Evolutionary conservation across 1,140 invertebrate species (phyloP).

Genomic region (Antheraea mylitta): DNA sequence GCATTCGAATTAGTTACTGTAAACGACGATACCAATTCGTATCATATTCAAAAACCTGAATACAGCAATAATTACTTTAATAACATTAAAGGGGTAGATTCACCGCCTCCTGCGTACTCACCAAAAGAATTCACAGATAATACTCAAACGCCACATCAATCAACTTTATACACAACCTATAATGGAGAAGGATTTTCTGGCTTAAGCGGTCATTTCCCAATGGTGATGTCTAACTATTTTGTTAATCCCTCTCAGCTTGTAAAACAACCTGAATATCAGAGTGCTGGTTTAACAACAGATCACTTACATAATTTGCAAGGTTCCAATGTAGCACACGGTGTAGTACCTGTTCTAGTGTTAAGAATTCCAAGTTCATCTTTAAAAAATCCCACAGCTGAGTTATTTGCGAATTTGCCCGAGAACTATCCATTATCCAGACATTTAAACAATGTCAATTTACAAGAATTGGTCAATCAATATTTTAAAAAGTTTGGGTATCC

Average conservation of each 20-base stretch:
- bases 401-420: conserved; percentile 79
- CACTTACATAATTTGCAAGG: conserved; percentile 52
- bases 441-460: conserved; percentile 78
- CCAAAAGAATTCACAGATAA: conserved; percentile 16
- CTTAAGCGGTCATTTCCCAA: conserved; percentile 70
- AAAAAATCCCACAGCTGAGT: conserved; percentile 69
- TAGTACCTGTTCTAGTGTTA: conserved; percentile 79
- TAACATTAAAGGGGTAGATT: conserved; percentile 38
- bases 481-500: conserved; percentile 65
- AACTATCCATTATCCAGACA: conserved; percentile 75
- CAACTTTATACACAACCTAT: conserved; percentile 73
- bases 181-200: conserved; percentile 69
- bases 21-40: conserved; percentile 55
- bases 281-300: conserved; percentile 56
- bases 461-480: conserved; percentile 67
- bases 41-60: conserved; percentile 53
- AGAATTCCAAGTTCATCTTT: conserved; percentile 79
- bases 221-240: conserved; percentile 71
- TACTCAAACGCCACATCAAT: conserved; percentile 31
- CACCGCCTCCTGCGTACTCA: conserved; percentile 35
- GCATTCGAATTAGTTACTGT: conserved; percentile 71
- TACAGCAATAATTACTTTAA: conserved; percentile 32
- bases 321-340: conserved; percentile 54
- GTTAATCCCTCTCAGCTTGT: conserved; percentile 67
- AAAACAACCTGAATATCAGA: conserved; percentile 68